Base-by-base conservation (phyloP, 2,888 invertebrate species). In the Oligia strigilis region DNA sequence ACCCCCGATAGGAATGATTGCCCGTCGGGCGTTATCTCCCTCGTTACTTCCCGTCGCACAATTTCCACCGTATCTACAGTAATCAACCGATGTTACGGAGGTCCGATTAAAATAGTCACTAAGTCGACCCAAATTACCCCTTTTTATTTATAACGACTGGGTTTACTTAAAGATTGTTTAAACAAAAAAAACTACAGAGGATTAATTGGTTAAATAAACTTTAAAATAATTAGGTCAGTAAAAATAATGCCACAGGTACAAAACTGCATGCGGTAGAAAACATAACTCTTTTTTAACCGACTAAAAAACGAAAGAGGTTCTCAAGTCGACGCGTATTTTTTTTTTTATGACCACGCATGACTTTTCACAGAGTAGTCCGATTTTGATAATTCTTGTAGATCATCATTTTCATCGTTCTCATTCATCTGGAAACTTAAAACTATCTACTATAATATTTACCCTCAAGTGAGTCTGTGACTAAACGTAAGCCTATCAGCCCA, bases 1-100 rank as follows among this genome's bases (percentile, higher is more conserved):
- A 64, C 64, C 83, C 60, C n/a, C 62, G 69, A 77, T 76, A 78
- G 55, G 66, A 83, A 55, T 78, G 60, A 84, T 82, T 82, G 66
- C 60, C 23, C 19, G 55, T 65, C 58, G 13, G 17, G 58, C 65
- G 83, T 79, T 72, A 83, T 81, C 79, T 78, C 40, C 73, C 58
- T 78, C 69, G 46, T 80, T 73, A 84, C 80, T 49, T 64, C 46
- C 66, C 40, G 82, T 58, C 77, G 43, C 64, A 77, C 73, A 60
- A 67, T 69, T 85, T 84, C 46, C 76, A 74, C 43, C 64, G 58
- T 72, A 75, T 71, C 69, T 62, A 23, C 43, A 60, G 66, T 64
- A 77, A 65, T 82, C 74, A 84, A 65, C 69, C 36, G 72, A 67
- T n/a, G 49, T 46, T 40, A 60, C 52, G 77, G n/a, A 58, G 73